Conservation (phyloP, 1,140 invertebrate genomes). For the Anastrepha obliqua region DNA sequence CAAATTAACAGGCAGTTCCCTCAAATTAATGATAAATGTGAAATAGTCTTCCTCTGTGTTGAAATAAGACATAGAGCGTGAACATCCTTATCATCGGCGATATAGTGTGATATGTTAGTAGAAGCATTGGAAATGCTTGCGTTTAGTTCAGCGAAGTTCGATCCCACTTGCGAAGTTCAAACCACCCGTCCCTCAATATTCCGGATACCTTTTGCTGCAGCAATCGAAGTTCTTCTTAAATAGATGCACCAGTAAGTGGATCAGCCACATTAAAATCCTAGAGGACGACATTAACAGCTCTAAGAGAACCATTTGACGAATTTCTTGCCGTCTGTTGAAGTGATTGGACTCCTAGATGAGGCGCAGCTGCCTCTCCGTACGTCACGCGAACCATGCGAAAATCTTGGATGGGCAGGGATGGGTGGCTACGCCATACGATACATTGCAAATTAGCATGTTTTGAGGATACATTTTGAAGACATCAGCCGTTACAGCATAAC, state of each 20-base stretch:
- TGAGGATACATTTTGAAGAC: neutral
- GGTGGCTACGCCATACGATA: neutral
- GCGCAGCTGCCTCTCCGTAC: neutral
- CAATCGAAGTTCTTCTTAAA: neutral
- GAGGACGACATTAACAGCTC: neutral
- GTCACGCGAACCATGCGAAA: neutral
- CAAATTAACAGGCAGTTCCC: neutral
- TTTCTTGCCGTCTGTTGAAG: neutral
- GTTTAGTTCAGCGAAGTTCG: neutral
- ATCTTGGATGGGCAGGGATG: neutral
- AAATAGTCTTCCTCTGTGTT: neutral
- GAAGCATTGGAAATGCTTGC: neutral
- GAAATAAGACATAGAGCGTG: neutral
- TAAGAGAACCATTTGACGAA: neutral
- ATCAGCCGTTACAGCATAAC: too few species aligned
- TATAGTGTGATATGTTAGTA: neutral
- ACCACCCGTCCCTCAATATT: neutral
- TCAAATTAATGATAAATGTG: neutral
- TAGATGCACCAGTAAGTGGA: neutral
- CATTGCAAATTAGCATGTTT: neutral
- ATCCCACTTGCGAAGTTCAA: neutral
- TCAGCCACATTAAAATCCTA: neutral
- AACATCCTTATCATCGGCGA: neutral
- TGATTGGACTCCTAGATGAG: neutral
- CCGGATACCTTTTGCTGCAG: neutral